These are phyloP conservation scores for Halictus quadricinctus DNA, from an alignment of 2,888 invertebrate genomes.

Conservation along the genomic window DNA sequence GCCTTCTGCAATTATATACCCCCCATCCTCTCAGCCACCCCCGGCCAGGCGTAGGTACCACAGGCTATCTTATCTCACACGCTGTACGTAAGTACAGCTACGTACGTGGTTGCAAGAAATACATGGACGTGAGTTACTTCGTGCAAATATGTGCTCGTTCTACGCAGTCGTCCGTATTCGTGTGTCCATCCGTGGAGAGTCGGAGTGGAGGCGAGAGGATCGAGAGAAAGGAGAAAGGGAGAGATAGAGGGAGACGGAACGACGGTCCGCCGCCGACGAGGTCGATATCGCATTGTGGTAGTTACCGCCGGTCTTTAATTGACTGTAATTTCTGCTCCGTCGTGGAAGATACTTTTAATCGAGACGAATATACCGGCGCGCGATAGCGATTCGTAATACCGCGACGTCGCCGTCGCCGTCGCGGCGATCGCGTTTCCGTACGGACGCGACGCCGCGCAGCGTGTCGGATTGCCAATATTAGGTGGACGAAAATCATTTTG, in stretches of 20 bases:
- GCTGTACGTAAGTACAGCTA: constrained; percentile 66
- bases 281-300: constrained; percentile 71
- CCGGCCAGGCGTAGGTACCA: constrained; percentile 50
- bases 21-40: constrained; percentile 50
- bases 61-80: constrained; percentile 68
- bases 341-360: constrained; percentile 43
- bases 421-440: background rate
- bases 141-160: constrained; percentile 51
- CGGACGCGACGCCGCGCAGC: background rate
- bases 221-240: background rate
- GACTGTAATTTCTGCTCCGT: constrained; percentile 73
- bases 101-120: constrained; percentile 60
- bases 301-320: constrained; percentile 69
- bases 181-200: constrained; percentile 44
- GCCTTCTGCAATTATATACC: constrained; percentile 72
- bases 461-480: background rate
- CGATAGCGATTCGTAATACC: background rate
- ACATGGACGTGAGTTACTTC: constrained; percentile 62
- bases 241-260: constrained; percentile 12
- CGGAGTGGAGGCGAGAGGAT: background rate
- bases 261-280: constrained; percentile 45
- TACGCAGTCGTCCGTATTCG: constrained; percentile 45
- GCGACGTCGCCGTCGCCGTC: background rate
- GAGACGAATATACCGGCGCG: constrained; percentile 19
- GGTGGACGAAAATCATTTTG: background rate